Percentiles rank a stretch among this genome's conserved stretches.
phyloP scores from a whole-genome alignment of 30 jellyfish, hydroid and myxozoan species.

The Sanderia malayensis region DNA sequence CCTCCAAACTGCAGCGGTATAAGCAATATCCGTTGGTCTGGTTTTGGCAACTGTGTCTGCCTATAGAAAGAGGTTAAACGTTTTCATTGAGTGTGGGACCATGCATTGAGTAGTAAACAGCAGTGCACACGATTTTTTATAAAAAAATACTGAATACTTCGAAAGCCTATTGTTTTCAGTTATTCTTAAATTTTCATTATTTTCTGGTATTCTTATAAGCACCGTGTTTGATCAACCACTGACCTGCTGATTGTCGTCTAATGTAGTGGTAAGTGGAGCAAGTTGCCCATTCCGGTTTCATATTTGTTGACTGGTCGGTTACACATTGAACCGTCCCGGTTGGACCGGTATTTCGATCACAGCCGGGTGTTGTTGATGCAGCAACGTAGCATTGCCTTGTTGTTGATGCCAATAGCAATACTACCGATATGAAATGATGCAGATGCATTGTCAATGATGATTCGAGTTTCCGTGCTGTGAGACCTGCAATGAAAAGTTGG shows the following conservation, averaged over 20 bases:
- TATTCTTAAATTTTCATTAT: neutral
- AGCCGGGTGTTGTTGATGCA: neutral
- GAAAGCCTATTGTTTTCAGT: neutral
- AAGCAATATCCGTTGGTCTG: neutral
- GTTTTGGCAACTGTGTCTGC: neutral
- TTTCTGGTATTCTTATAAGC: neutral
- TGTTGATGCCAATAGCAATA: no score
- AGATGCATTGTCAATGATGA: no score
- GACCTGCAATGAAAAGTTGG: no score
- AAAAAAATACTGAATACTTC: neutral
- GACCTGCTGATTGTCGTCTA: neutral
- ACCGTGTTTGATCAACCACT: neutral
- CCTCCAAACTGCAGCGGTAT: neutral
- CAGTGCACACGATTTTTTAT: no score
- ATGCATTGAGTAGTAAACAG: no score
- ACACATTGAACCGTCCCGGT: neutral
- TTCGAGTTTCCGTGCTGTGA: no score
- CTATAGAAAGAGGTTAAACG: neutral
- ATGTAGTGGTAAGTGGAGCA: neutral
- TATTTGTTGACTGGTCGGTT: neutral
- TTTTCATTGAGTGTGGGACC: no score
- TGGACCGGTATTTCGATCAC: neutral
- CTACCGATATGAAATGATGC: no score
- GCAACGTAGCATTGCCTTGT: no score
- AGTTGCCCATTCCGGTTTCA: neutral